Conservation (phyloP, 2,888 invertebrate species). For the Ophion ventricosus region DNA sequence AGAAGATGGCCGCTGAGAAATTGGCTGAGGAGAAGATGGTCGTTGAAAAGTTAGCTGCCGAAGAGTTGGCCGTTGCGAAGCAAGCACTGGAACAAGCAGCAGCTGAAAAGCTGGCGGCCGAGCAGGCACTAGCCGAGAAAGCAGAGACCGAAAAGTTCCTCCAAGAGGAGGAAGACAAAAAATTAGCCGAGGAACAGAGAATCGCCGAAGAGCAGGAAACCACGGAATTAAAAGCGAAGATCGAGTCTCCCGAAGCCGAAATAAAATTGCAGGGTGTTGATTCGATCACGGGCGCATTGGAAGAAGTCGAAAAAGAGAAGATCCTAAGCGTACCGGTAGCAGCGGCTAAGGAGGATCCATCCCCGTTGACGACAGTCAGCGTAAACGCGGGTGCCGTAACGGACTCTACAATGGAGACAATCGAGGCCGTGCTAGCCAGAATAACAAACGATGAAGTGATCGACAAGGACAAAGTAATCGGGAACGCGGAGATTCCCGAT, state of each 20-base stretch:
- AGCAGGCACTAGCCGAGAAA: background rate
- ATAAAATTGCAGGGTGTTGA: background rate
- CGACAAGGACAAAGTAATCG: conserved; percentile 28
- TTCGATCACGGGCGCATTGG: conserved; percentile 5
- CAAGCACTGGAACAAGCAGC: conserved; percentile 1
- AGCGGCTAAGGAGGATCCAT: conserved; percentile 22
- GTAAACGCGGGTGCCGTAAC: conserved; percentile 26
- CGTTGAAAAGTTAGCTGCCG: background rate
- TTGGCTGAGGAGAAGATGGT: conserved; percentile 24
- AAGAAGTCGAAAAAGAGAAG: conserved; percentile 30
- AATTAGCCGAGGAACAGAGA: background rate
- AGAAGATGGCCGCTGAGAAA: conserved; percentile 1
- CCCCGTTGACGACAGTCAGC: background rate
- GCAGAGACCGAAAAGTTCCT: background rate
- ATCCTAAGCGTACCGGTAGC: background rate
- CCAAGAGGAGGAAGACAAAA: background rate
- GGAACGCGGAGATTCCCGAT: conserved; percentile 4
- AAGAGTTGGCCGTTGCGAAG: conserved; percentile 3
- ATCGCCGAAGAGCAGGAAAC: background rate
- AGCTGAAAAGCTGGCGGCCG: conserved; percentile 2
- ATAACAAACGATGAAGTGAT: conserved; percentile 53
- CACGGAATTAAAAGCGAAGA: conserved; percentile 1
- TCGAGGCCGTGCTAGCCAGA: conserved; percentile 51
- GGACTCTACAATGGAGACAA: conserved; percentile 50
- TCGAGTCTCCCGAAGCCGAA: background rate